Evolutionary conservation across 2,888 invertebrate species (phyloP).

Genomic region (Drosophila macrospina): DNA sequence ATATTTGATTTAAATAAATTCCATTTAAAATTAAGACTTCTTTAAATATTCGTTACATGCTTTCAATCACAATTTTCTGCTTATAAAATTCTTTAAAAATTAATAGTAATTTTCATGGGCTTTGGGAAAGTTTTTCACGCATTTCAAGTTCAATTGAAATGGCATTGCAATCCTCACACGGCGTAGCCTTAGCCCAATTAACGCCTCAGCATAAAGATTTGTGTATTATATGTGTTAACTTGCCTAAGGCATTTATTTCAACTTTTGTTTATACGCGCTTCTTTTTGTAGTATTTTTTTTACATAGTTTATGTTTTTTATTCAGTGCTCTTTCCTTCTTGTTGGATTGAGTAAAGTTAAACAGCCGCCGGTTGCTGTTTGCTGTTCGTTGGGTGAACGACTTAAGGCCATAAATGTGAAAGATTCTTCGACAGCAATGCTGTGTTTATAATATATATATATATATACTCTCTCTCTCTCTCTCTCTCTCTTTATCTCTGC

Average conservation of each 20-base stretch:
- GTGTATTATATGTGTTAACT: slow-evolving; percentile 14
- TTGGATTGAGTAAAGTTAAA: slow-evolving; percentile 11
- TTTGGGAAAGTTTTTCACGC: slow-evolving; percentile 30
- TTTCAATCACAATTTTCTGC: too few species aligned
- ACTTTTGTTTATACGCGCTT: slow-evolving; percentile 40
- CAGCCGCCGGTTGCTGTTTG: slow-evolving; percentile 24
- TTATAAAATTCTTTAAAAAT: neutral
- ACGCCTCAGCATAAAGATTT: slow-evolving; percentile 17
- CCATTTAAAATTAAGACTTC: too few species aligned
- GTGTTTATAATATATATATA: slow-evolving; percentile 7
- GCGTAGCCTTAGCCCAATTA: slow-evolving; percentile 32
- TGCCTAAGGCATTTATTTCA: slow-evolving; percentile 22
- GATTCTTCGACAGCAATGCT: slow-evolving; percentile 12
- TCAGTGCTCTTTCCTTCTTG: neutral
- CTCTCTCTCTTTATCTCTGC: too few species aligned
- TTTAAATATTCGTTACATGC: too few species aligned
- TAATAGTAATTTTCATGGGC: neutral
- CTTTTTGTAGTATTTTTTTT: slow-evolving; percentile 38
- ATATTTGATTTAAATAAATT: too few species aligned
- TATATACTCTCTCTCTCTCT: neutral
- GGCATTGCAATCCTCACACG: slow-evolving; percentile 33
- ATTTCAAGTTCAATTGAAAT: slow-evolving; percentile 44
- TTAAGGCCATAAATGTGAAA: slow-evolving; percentile 14
- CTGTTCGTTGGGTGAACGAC: slow-evolving; percentile 14
- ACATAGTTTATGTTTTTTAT: slow-evolving; percentile 38